phyloP scores from a whole-genome alignment of 2,113 vertebrate genomes.

The Rhipidura dahli region DNA sequence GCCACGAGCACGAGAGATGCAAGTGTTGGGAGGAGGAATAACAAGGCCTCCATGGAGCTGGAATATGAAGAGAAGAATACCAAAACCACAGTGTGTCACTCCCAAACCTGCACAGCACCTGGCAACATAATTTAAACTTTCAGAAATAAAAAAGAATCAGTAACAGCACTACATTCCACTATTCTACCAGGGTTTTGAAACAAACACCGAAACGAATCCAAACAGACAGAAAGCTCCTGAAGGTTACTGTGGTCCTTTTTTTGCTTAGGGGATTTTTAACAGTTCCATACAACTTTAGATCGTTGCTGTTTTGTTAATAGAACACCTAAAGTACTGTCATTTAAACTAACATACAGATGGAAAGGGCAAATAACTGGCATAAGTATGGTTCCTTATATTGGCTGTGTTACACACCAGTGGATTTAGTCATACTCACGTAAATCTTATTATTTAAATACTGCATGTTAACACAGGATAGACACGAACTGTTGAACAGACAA shows the following conservation, averaged over 20 bases:
- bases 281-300: background rate
- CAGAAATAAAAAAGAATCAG: background rate
- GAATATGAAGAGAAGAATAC: background rate
- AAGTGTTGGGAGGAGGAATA: background rate
- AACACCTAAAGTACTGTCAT: background rate
- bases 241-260: background rate
- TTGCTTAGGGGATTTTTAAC: background rate
- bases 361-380: background rate
- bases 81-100: background rate
- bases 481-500: background rate
- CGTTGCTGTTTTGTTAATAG: background rate
- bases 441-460: background rate
- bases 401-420: background rate
- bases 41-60: background rate
- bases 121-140: background rate
- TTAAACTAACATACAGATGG: background rate
- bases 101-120: background rate
- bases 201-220: background rate
- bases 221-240: background rate
- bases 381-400: background rate
- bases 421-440: background rate
- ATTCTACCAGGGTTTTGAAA: background rate
- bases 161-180: background rate
- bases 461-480: background rate
- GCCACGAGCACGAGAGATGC: accelerated